Conservation (phyloP, 92 coral and sea anemone species). For the Desmophyllum pertusum region DNA sequence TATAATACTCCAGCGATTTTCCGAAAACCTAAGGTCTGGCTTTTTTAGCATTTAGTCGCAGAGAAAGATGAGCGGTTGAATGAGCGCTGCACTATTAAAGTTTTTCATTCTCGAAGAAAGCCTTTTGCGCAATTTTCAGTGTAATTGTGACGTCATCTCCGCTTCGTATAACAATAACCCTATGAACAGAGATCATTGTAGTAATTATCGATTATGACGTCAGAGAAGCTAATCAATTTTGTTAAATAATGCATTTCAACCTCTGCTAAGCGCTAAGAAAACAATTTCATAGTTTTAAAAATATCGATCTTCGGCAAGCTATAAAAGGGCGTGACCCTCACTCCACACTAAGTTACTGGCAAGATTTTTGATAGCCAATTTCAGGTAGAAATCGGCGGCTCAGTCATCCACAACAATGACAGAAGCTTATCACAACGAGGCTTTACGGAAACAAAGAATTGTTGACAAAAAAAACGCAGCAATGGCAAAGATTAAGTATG, state of each 20-base stretch:
- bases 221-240: not conserved
- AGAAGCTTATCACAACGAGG: constrained; percentile 90
- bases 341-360: not conserved
- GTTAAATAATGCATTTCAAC: not conserved
- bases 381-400: not conserved
- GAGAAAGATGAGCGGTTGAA: too few species aligned
- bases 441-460: constrained; percentile 80
- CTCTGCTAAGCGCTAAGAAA: not conserved
- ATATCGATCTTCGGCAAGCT: not conserved
- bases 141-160: not conserved
- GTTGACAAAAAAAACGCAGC: constrained; percentile 82
- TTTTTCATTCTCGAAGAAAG: too few species aligned
- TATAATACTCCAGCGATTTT: too few species aligned
- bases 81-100: too few species aligned
- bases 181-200: not conserved
- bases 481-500: constrained; percentile 55
- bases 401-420: constrained; percentile 33
- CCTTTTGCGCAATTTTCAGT: too few species aligned
- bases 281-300: not conserved
- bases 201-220: not conserved
- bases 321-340: not conserved
- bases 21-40: too few species aligned
- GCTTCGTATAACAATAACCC: not conserved
- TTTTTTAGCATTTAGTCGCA: too few species aligned
- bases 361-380: not conserved